Percentiles rank a stretch among this genome's conserved stretches.
phyloP scores from a whole-genome alignment of 2,888 invertebrate species.

The Campopleginae sp. region DNA sequence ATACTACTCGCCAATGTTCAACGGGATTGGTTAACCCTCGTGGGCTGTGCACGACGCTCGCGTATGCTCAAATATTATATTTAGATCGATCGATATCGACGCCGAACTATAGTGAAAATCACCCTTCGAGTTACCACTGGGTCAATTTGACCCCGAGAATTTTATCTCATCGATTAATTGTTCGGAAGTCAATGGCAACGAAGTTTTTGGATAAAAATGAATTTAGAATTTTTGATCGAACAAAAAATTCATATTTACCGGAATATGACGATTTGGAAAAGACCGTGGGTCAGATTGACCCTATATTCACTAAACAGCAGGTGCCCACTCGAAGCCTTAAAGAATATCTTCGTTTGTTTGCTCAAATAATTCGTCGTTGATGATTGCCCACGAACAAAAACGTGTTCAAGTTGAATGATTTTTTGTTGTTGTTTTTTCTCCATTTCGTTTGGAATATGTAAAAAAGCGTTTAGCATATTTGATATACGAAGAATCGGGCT shows the following conservation, averaged over 20 bases:
- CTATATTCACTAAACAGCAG: too few species aligned
- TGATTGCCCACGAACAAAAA: not conserved
- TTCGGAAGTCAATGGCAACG: too few species aligned
- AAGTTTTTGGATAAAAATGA: too few species aligned
- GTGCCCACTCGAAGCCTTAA: too few species aligned
- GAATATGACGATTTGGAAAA: too few species aligned
- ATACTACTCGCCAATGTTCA: not conserved
- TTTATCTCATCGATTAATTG: too few species aligned
- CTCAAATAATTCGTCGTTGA: not conserved
- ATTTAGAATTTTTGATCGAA: too few species aligned
- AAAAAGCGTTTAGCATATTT: constrained; percentile 13
- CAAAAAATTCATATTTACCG: too few species aligned
- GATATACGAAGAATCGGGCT: not conserved
- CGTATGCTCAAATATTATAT: not conserved
- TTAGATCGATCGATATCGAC: not conserved
- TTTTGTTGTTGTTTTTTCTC: not conserved
- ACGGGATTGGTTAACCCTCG: constrained; percentile 23
- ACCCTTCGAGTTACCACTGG: not conserved
- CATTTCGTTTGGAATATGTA: not conserved
- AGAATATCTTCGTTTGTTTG: not conserved
- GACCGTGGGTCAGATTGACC: too few species aligned
- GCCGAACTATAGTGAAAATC: not conserved
- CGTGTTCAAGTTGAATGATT: not conserved
- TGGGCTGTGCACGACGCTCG: not conserved
- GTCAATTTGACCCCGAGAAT: too few species aligned